phyloP scores from a whole-genome alignment of 2,113 vertebrate species.

The Charina bottae region DNA sequence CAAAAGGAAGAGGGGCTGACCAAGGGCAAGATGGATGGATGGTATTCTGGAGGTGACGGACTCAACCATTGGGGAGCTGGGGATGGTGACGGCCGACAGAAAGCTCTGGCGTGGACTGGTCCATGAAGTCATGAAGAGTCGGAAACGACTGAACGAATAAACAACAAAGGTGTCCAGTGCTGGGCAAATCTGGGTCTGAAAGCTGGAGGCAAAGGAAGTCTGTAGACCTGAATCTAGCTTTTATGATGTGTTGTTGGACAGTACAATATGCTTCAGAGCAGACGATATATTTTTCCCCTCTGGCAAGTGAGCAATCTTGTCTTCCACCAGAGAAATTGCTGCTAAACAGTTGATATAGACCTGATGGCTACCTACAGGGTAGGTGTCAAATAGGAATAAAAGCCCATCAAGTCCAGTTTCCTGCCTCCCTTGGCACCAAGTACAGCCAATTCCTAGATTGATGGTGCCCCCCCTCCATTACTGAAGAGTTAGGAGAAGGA shows the following conservation, averaged over 20 bases:
- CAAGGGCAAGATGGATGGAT: too few relatives aligned
- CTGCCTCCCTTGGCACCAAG: neutral
- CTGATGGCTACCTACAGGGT: neutral
- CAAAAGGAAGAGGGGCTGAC: too few relatives aligned
- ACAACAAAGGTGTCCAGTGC: neutral
- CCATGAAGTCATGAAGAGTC: too few relatives aligned
- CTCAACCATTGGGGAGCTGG: too few relatives aligned
- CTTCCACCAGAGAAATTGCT: neutral
- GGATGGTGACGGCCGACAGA: too few relatives aligned
- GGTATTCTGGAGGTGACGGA: too few relatives aligned
- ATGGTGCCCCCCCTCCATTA: neutral
- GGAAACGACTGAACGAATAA: too few relatives aligned
- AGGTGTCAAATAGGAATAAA: neutral
- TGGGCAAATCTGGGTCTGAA: neutral
- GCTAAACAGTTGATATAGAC: neutral
- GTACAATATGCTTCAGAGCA: neutral
- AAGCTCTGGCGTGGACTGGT: too few relatives aligned
- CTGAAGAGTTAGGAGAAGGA: neutral
- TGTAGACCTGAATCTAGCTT: neutral
- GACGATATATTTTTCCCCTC: neutral
- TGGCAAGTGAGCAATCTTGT: neutral
- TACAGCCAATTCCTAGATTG: neutral
- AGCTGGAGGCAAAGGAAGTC: neutral
- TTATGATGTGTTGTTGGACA: neutral
- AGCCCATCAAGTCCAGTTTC: neutral